phyloP scores from a whole-genome alignment of 2,888 invertebrate genomes.

The Eucriotettix oculatus region DNA sequence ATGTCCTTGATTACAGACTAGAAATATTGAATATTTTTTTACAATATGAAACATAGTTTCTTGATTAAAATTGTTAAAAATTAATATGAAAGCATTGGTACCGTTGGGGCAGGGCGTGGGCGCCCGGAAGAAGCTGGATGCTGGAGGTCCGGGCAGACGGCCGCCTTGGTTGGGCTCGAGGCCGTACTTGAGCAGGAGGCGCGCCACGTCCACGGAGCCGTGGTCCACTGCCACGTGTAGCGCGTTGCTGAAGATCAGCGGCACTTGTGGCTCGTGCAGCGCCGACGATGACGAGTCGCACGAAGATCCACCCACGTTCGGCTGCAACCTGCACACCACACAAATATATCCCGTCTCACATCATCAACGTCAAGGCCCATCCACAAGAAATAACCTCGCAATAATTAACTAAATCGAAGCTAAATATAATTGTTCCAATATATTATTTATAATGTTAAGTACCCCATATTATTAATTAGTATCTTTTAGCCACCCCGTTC shows the following conservation, averaged over 20 bases:
- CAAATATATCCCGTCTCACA: not conserved
- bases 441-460: too few species aligned
- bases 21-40: too few species aligned
- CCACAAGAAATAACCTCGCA: too few species aligned
- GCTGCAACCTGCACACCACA: slow-evolving; percentile 1
- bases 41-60: too few species aligned
- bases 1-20: too few species aligned
- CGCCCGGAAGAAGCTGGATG: slow-evolving; percentile 5
- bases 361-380: too few species aligned
- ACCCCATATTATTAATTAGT: too few species aligned
- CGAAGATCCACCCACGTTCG: not conserved
- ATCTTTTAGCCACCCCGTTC: too few species aligned
- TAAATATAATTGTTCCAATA: too few species aligned
- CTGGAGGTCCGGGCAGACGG: slow-evolving; percentile 15
- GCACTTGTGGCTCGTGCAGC: slow-evolving; percentile 14
- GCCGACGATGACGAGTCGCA: slow-evolving; percentile 1
- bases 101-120: not conserved
- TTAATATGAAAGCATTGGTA: too few species aligned
- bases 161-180: slow-evolving; percentile 38
- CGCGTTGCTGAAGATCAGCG: slow-evolving; percentile 32
- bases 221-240: slow-evolving; percentile 39
- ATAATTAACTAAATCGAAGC: too few species aligned
- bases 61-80: too few species aligned
- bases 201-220: slow-evolving; percentile 33
- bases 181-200: slow-evolving; percentile 34